These are phyloP conservation scores for Odocoileus virginianus DNA, from an alignment of 2,113 vertebrate species.

Conservation along the genomic window DNA sequence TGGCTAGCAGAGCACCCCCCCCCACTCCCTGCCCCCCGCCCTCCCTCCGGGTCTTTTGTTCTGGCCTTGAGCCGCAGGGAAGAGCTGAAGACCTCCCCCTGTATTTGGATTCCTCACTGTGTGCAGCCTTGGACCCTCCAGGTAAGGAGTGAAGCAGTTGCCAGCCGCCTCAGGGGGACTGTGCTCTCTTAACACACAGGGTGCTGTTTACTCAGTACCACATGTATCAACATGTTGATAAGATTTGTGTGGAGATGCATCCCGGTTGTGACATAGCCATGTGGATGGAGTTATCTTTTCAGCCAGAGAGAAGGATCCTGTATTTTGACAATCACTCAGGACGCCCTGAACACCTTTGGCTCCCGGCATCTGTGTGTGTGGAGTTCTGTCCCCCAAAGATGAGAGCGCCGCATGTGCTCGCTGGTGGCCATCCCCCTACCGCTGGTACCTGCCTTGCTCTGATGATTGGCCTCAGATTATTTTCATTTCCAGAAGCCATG, in stretches of 20 bases:
- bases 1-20: rapidly evolving
- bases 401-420: background rate
- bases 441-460: background rate
- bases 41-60: background rate
- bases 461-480: background rate
- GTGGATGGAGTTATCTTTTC: background rate
- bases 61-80: rapidly evolving
- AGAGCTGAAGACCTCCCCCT: background rate
- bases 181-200: background rate
- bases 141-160: background rate
- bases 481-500: background rate
- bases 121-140: background rate
- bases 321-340: background rate
- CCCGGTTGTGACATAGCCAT: rapidly evolving
- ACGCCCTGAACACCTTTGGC: background rate
- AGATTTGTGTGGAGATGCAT: background rate
- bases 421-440: background rate
- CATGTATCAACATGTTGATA: rapidly evolving
- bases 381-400: background rate
- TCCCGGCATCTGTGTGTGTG: background rate
- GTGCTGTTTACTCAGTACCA: background rate
- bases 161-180: background rate
- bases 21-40: rapidly evolving
- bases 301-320: background rate
- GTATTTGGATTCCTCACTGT: background rate